These are phyloP conservation scores for Cabera pusaria DNA, from an alignment of 2,888 invertebrate genomes.

Conservation along the genomic window DNA sequence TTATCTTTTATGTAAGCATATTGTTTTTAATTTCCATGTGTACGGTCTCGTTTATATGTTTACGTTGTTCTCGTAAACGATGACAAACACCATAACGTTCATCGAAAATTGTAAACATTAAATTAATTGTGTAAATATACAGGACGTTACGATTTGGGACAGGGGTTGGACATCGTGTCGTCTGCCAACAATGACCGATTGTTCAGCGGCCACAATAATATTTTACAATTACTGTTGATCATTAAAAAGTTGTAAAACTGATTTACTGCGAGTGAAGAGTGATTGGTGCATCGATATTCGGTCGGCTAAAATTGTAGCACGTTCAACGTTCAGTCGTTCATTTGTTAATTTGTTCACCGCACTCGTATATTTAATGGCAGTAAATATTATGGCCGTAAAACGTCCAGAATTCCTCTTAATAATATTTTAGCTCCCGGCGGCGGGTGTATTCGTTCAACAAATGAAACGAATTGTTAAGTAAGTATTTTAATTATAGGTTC, in stretches of 20 bases:
- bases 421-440: constrained; percentile 52
- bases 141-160: constrained; percentile 28
- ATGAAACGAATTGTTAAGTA: constrained; percentile 25
- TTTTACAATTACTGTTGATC: constrained; percentile 57
- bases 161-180: constrained; percentile 6
- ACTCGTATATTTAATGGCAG: constrained; percentile 68
- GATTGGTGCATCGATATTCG: constrained; percentile 59
- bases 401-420: constrained; percentile 57
- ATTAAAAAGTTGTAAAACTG: constrained; percentile 77
- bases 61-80: constrained; percentile 36
- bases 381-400: constrained; percentile 69
- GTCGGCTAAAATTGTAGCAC: constrained; percentile 61
- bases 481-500: constrained; percentile 21
- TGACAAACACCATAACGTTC: constrained; percentile 36
- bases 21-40: constrained; percentile 17
- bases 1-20: constrained; percentile 4
- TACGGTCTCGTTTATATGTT: constrained; percentile 17
- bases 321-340: constrained; percentile 71
- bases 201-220: constrained; percentile 38
- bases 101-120: constrained; percentile 46
- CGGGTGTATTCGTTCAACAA: constrained; percentile 28
- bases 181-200: constrained; percentile 25
- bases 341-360: constrained; percentile 72
- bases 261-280: constrained; percentile 63
- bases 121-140: constrained; percentile 40